Conservation (phyloP, 2,888 invertebrate genomes). For the Tholera decimalis region DNA sequence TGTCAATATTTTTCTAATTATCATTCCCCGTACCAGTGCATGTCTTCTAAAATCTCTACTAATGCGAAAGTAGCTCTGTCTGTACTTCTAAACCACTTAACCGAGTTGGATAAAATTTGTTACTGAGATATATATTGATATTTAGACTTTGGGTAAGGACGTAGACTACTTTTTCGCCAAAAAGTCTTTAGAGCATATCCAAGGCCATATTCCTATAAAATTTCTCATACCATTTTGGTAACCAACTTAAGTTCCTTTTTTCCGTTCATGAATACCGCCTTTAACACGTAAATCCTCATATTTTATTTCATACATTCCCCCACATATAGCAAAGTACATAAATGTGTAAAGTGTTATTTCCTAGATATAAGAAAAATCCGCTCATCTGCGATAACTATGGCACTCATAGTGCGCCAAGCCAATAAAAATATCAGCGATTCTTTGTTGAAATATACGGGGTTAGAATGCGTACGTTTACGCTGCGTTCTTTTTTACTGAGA, state of each 20-base stretch:
- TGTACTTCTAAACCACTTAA: too few relatives aligned
- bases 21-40: too few relatives aligned
- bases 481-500: not conserved
- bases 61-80: too few relatives aligned
- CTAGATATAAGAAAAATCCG: conserved; percentile 52
- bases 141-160: too few relatives aligned
- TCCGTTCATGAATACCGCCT: not conserved
- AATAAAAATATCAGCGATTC: conserved; percentile 59
- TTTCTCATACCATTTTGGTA: conserved; percentile 23
- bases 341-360: conserved; percentile 57
- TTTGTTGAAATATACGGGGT: conserved; percentile 49
- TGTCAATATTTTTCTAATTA: too few relatives aligned
- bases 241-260: conserved; percentile 5
- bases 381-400: conserved; percentile 47
- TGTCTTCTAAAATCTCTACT: too few relatives aligned
- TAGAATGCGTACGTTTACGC: not conserved
- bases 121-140: too few relatives aligned
- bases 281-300: conserved; percentile 25
- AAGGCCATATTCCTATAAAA: not conserved
- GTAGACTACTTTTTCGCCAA: too few relatives aligned
- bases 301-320: conserved; percentile 25
- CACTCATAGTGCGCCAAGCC: conserved; percentile 51
- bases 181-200: too few relatives aligned
- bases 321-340: conserved; percentile 23
- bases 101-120: too few relatives aligned